These are phyloP conservation scores for Enteromius trimaculatus DNA, from an alignment of 2,797 vertebrate genomes.

Conservation along the genomic window DNA sequence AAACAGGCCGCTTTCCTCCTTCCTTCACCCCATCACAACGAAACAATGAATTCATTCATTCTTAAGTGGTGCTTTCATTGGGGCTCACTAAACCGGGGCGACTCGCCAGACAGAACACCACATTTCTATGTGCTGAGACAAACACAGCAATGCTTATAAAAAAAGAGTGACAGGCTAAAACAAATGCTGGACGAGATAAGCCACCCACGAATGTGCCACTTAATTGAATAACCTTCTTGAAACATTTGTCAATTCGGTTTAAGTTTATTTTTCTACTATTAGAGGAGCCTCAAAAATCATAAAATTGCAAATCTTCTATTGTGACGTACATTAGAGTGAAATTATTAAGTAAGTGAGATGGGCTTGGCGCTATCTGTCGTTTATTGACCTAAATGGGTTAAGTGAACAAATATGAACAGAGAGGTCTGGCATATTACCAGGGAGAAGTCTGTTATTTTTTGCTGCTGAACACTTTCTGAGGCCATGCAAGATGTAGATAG, in stretches of 20 bases:
- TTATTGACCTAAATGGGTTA: neutral
- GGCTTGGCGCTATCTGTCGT: neutral
- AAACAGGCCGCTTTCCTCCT: constrained; percentile 28
- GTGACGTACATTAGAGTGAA: neutral
- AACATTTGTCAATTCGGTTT: neutral
- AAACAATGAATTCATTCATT: constrained; percentile 54
- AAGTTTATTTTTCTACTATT: neutral
- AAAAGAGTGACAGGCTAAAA: neutral
- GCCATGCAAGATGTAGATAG: neutral
- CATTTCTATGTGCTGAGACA: constrained; percentile 28
- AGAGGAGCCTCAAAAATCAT: neutral
- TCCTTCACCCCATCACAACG: constrained; percentile 37
- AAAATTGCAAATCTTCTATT: neutral
- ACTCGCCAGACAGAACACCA: constrained; percentile 32
- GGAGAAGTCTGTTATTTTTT: neutral
- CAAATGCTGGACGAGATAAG: neutral
- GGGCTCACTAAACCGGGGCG: constrained; percentile 40
- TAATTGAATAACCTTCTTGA: neutral
- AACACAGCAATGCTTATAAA: constrained; percentile 15
- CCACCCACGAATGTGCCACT: neutral
- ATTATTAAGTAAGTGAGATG: neutral
- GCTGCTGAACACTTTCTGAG: neutral
- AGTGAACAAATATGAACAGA: neutral
- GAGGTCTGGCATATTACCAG: neutral
- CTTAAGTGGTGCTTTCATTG: constrained; percentile 47